A percentile compares a stretch with the other conserved stretches of the same genome.
Evolutionary conservation across 2,888 invertebrate genomes (phyloP).

Genomic region (Himalopsyche kuldschensis): DNA sequence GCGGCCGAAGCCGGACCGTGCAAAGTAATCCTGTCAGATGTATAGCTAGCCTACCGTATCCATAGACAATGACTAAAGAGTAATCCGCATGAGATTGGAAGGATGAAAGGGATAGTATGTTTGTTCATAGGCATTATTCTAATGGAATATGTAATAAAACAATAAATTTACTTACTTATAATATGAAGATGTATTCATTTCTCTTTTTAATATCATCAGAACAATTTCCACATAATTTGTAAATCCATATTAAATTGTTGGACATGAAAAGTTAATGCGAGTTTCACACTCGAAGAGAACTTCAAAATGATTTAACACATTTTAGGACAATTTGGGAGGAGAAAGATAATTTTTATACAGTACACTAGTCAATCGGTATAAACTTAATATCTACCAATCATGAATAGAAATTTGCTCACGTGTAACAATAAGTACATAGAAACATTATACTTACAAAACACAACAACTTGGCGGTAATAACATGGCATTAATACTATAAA

Average conservation of each 20-base stretch:
- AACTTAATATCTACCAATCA: conserved; percentile 18
- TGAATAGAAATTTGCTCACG: conserved; percentile 13
- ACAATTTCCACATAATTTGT: not conserved
- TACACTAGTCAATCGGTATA: conserved; percentile 12
- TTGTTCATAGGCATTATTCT: conserved; percentile 54
- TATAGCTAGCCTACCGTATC: conserved; percentile 34
- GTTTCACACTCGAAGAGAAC: not conserved
- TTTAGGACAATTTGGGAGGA: not conserved
- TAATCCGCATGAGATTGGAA: conserved; percentile 10
- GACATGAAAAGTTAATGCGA: not conserved
- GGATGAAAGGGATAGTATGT: conserved; percentile 42
- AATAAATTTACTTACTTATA: conserved; percentile 43
- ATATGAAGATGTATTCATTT: conserved; percentile 32
- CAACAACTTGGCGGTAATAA: conserved; percentile 24
- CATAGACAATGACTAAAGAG: conserved; percentile 36
- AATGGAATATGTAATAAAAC: conserved; percentile 62
- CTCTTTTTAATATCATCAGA: conserved; percentile 9
- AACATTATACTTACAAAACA: conserved; percentile 23
- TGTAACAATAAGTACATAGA: conserved; percentile 28
- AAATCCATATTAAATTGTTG: not conserved
- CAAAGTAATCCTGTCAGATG: conserved; percentile 14
- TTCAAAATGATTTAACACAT: not conserved
- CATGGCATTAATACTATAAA: conserved; percentile 25
- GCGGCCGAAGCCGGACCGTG: conserved; percentile 4
- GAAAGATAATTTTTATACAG: not conserved